Conservation (phyloP, 2,797 vertebrate species). For the Eremophila alpestris region DNA sequence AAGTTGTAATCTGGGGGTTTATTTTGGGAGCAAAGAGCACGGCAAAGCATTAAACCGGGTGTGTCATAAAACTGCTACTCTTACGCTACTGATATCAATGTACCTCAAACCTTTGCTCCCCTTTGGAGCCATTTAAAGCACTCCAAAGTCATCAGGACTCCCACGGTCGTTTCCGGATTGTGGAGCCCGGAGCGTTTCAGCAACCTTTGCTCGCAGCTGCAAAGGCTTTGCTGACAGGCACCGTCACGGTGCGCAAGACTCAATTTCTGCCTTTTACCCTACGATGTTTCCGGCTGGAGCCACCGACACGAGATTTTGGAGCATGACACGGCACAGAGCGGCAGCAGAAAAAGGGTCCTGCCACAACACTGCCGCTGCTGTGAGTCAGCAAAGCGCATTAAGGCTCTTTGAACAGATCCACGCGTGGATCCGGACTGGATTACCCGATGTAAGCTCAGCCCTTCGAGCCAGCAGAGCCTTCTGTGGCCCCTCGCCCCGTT, state of each 20-base stretch:
- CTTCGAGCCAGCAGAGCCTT: neutral
- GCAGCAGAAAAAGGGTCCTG: neutral
- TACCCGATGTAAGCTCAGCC: fast-evolving
- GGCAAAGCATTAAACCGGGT: neutral
- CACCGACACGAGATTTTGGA: neutral
- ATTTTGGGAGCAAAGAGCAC: neutral
- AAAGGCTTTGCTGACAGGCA: neutral
- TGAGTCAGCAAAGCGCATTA: neutral
- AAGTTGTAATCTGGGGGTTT: neutral
- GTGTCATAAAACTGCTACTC: neutral
- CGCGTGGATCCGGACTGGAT: neutral
- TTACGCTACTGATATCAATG: fast-evolving
- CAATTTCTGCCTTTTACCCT: fast-evolving
- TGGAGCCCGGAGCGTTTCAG: neutral
- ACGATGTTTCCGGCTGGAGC: neutral
- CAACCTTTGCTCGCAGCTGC: neutral
- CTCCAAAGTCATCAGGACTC: neutral
- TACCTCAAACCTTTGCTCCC: neutral
- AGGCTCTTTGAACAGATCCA: neutral
- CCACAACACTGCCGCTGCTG: fast-evolving
- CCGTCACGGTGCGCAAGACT: fast-evolving
- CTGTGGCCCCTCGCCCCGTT: too few species aligned
- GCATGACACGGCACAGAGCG: neutral
- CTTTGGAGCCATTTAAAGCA: neutral
- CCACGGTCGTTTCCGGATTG: neutral